Evolutionary conservation across 92 coral and sea anemone species (phyloP), one percentile per base, ranked within the genome.

Genomic region (Desmophyllum pertusum): DNA sequence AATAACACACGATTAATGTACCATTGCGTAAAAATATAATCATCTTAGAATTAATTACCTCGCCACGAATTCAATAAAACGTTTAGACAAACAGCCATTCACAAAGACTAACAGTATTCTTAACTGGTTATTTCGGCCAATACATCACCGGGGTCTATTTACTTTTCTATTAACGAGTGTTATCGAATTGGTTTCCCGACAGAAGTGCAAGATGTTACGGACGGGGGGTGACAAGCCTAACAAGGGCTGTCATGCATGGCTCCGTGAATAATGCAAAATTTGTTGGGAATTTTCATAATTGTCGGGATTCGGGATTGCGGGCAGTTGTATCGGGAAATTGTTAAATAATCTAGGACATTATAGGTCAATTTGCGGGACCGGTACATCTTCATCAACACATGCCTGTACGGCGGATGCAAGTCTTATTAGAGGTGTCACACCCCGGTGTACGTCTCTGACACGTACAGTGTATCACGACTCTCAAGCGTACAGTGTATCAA

Each of bases 71-170:
- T 84, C 50, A 53, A 72, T 45, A 73, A 64, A 81, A 79, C 77
- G 81, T 85, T 83, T 79, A 78, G 80, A 50, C 86, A 81, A 80
- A 87, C 72, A 79, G 82, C 81, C 63, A 30, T 57, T 50, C 71
- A 84, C 83, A 89, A 89, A 88, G 86, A 78, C 67, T 25, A 35
- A 50, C 79, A 81, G 46, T 83, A 81, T 87, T 90, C 53, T 71
- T 81, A 71, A 69, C 84, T 70, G 57, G 61, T 67, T 66, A 83
- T 85, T 81, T 67, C 53, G 80, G 76, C 55, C 46, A 76, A 78
- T 53, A 52, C 84, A 27, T 86, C 79, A 53, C 87, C 23, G 76
- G 70, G 81, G 84, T 87, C 77, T 89, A 85, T 89, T 92, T 92
- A 70, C 81, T 75, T 86, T 87, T 76, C 65, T 41, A 29, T 74